Evolutionary conservation across 2,113 vertebrate genomes (phyloP), one percentile per base, ranked within the genome.

Genomic region (Pteropus alecto): DNA sequence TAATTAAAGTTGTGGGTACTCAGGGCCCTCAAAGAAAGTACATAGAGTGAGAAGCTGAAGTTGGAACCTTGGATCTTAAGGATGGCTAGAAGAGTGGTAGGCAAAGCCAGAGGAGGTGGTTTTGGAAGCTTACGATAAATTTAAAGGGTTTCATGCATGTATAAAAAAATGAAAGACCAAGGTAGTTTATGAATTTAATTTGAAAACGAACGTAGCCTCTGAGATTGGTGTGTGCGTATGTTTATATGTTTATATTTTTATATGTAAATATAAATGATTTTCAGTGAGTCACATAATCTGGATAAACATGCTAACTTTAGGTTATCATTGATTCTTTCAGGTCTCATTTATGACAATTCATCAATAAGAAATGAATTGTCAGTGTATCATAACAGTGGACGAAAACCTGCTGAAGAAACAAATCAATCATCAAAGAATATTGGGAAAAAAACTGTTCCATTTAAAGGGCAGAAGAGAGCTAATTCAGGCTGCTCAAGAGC

Each of bases 321-420:
- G 11, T 95, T 97, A 35, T 90, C 35, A 48, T 92, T 92, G 54
- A 93, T 76, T 96, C 46, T 26, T 96, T 68, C 22, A 98, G 98
- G 88, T 94, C 51, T 70, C 97, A 12, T 76, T 94, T 26, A 71
- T 95, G 84, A 22, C 51, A 88, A 13, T 96, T 86, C 93, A 95
- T 46, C 88, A 89, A 5, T 82, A 94, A 90, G 33, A 93, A 94
- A 84, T 94, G 94, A 97, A 33, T 91, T 78, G 21, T 38, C 93
- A 89, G 7, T 89, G 43, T 11, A 9, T 73, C 46, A 41, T 21
- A 96, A 68, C 21, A 89, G 33, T 63, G 67, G 14, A 38, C 46
- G 19, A 13, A 97, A 92, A 91, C 22, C 60, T 95, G 51, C 81
- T 83, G 68, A 91, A 70, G 95, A 94, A 84, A 43, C 19, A 95